phyloP scores from a whole-genome alignment of 2,797 vertebrate genomes.

The Pantherophis alleghaniensis region DNA sequence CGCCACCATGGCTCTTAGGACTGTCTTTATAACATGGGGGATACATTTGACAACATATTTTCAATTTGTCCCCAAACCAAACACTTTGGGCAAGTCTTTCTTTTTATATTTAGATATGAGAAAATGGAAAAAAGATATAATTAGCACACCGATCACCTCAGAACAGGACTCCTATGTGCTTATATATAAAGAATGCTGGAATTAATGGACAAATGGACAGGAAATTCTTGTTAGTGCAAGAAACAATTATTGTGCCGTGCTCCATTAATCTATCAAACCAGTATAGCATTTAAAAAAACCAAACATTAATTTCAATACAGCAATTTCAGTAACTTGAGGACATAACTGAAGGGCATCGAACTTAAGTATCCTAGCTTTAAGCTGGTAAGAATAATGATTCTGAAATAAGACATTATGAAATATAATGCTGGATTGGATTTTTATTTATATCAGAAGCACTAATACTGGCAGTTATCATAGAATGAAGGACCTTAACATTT shows the following conservation, averaged over 20 bases:
- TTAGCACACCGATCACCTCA: not conserved
- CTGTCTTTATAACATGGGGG: not conserved
- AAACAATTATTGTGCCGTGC: constrained; percentile 27
- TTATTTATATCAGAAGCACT: not conserved
- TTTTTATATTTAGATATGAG: constrained; percentile 10
- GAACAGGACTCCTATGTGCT: constrained; percentile 11
- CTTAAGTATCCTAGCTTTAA: not conserved
- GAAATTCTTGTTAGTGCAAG: constrained; percentile 26
- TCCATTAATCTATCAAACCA: not conserved
- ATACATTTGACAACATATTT: not conserved
- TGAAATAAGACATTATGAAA: not conserved
- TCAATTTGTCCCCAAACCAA: not conserved
- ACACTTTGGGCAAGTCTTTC: not conserved
- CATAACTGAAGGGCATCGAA: constrained; percentile 11
- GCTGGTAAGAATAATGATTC: constrained; percentile 32
- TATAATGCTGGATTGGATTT: not conserved
- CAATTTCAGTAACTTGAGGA: constrained; percentile 25
- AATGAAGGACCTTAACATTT: constrained; percentile 5
- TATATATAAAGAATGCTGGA: constrained; percentile 29
- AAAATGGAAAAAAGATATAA: constrained; percentile 14
- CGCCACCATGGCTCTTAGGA: not conserved
- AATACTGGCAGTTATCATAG: constrained; percentile 4
- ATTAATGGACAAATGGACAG: constrained; percentile 17
- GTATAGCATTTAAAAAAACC: constrained; percentile 26
- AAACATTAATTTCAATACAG: not conserved